These are phyloP conservation scores for Zygaena filipendulae DNA, from an alignment of 2,888 invertebrate species.

Conservation along the genomic window DNA sequence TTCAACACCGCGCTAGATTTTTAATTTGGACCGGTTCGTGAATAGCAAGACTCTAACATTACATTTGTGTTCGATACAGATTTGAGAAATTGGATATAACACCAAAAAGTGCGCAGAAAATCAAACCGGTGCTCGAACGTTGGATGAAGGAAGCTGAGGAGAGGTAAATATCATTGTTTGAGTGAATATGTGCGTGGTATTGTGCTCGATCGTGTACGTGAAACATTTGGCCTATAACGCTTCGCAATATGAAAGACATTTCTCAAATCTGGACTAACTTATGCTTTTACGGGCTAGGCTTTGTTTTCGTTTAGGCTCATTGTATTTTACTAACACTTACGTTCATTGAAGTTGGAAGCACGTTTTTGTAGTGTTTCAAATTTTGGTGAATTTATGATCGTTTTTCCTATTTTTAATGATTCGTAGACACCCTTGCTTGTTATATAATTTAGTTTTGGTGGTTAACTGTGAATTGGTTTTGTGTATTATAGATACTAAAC, in stretches of 20 bases:
- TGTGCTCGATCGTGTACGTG: conserved; percentile 57
- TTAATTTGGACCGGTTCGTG: conserved; percentile 36
- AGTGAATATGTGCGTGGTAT: conserved; percentile 56
- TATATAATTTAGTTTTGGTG: no score
- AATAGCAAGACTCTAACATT: conserved; percentile 55
- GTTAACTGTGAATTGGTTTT: no score
- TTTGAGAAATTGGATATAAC: conserved; percentile 99
- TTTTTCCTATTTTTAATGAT: no score
- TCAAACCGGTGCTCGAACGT: conserved; percentile 96
- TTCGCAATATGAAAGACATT: conserved; percentile 58
- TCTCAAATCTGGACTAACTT: conserved; percentile 69
- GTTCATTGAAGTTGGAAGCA: no score
- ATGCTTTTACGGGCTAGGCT: conserved; percentile 50
- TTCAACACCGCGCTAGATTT: conserved; percentile 27
- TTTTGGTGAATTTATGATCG: no score
- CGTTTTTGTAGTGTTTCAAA: no score
- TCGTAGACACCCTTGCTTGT: no score
- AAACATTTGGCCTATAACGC: conserved; percentile 62
- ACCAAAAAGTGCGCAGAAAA: conserved; percentile 99
- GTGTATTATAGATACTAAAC: no score
- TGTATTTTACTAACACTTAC: no score
- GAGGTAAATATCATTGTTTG: conserved; percentile 75
- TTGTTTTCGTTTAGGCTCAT: no score
- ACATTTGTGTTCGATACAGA: conserved; percentile 75
- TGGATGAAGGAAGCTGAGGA: conserved; percentile 99